These are phyloP conservation scores for Syngnathus acus DNA, from an alignment of 2,797 vertebrate species.

Conservation along the genomic window DNA sequence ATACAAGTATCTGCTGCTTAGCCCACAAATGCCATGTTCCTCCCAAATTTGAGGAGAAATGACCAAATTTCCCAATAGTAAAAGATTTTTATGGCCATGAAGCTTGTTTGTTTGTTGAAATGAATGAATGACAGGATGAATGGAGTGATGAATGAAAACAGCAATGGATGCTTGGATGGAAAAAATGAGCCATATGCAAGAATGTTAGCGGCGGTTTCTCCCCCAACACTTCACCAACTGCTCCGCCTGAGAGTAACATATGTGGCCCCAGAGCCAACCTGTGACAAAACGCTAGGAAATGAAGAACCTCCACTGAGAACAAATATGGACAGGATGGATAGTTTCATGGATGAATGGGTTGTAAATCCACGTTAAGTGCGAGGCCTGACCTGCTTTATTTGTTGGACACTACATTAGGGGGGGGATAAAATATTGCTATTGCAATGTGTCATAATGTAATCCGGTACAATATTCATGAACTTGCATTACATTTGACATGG, in stretches of 20 bases:
- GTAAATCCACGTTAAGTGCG: conserved; percentile 31
- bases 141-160: background rate
- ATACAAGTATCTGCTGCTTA: background rate
- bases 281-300: conserved; percentile 40
- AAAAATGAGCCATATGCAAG: conserved; percentile 23
- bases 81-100: background rate
- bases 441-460: background rate
- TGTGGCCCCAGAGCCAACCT: conserved; percentile 53
- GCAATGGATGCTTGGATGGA: conserved; percentile 6
- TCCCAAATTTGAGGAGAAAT: too few species aligned
- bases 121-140: conserved; percentile 7
- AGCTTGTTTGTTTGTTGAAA: background rate
- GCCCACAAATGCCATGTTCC: background rate
- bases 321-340: conserved; percentile 47
- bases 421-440: background rate
- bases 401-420: background rate
- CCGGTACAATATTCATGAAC: background rate
- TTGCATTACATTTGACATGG: background rate
- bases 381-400: conserved; percentile 35
- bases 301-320: conserved; percentile 49
- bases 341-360: conserved; percentile 27
- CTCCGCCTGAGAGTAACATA: conserved; percentile 66
- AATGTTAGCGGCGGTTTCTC: conserved; percentile 37
- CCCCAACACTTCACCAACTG: conserved; percentile 69
- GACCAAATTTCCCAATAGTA: background rate